Conservation (phyloP, 1,140 invertebrate species). For the Neelides sp. region DNA sequence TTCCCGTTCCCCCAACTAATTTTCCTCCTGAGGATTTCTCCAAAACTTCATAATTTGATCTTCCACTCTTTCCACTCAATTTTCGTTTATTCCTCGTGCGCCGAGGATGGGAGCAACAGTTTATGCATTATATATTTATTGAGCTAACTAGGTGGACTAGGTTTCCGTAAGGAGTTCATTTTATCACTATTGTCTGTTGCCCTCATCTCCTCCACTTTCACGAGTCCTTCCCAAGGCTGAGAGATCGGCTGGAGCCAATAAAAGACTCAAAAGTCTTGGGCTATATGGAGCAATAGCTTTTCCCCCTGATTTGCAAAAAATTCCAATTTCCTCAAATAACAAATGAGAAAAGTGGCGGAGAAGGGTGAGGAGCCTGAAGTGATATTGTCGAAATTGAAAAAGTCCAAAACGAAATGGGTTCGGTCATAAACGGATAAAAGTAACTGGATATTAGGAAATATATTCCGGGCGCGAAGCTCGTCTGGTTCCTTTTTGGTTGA, state of each 20-base stretch:
- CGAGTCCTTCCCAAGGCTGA: neutral
- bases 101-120: slow-evolving; percentile 13
- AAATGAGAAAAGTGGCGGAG: neutral
- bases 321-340: neutral
- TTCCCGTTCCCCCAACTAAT: slow-evolving; percentile 14
- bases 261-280: neutral
- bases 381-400: slow-evolving; percentile 27
- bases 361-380: slow-evolving; percentile 1
- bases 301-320: neutral
- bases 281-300: too few species aligned
- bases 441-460: slow-evolving; percentile 1
- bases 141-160: slow-evolving; percentile 1
- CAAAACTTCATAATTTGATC: slow-evolving; percentile 29
- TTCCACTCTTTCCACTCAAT: slow-evolving; percentile 25
- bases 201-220: neutral
- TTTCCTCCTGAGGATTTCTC: slow-evolving; percentile 24
- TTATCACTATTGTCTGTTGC: neutral
- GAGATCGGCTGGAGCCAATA: neutral
- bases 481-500: neutral
- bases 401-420: slow-evolving; percentile 24
- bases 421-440: slow-evolving; percentile 24
- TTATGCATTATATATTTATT: slow-evolving; percentile 21
- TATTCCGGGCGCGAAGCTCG: neutral
- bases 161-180: neutral
- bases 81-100: slow-evolving; percentile 1